phyloP scores from a whole-genome alignment of 1,140 invertebrate genomes.

The Lordiphosa collinella region DNA sequence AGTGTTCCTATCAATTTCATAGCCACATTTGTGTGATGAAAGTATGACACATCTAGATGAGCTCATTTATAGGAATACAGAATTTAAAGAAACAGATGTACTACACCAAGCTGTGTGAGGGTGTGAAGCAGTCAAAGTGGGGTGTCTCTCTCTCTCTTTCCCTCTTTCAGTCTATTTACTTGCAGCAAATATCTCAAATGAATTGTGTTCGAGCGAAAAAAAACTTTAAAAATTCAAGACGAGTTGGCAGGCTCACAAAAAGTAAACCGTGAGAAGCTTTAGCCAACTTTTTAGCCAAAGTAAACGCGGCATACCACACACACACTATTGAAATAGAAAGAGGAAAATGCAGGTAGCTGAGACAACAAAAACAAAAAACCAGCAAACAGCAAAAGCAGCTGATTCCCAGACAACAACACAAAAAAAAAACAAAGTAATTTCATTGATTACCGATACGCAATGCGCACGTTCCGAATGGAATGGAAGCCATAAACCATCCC shows the following conservation, averaged over 20 bases:
- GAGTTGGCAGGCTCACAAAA: conserved; percentile 55
- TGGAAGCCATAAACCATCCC: conserved; percentile 43
- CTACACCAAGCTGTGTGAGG: conserved; percentile 3
- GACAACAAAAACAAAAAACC: conserved; percentile 14
- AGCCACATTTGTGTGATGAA: background rate
- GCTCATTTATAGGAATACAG: conserved; percentile 14
- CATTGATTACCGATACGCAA: conserved; percentile 75
- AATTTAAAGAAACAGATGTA: conserved; percentile 21
- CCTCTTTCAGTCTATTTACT: background rate
- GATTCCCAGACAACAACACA: conserved; percentile 40
- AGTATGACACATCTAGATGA: conserved; percentile 29
- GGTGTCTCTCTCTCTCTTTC: background rate
- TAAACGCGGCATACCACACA: conserved; percentile 61
- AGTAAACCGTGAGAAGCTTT: conserved; percentile 72
- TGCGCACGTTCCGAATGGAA: conserved; percentile 64
- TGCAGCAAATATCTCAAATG: conserved; percentile 3
- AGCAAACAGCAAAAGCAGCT: conserved; percentile 42
- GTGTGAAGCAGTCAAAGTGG: background rate
- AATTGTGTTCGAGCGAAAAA: background rate
- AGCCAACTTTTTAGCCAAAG: conserved; percentile 66
- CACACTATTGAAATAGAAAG: conserved; percentile 50
- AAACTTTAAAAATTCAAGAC: conserved; percentile 4
- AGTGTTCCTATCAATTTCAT: conserved; percentile 3
- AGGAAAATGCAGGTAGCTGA: conserved; percentile 36
- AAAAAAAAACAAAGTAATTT: conserved; percentile 67